These are phyloP conservation scores for Seira ritae DNA, from an alignment of 2,888 invertebrate species.

Conservation along the genomic window DNA sequence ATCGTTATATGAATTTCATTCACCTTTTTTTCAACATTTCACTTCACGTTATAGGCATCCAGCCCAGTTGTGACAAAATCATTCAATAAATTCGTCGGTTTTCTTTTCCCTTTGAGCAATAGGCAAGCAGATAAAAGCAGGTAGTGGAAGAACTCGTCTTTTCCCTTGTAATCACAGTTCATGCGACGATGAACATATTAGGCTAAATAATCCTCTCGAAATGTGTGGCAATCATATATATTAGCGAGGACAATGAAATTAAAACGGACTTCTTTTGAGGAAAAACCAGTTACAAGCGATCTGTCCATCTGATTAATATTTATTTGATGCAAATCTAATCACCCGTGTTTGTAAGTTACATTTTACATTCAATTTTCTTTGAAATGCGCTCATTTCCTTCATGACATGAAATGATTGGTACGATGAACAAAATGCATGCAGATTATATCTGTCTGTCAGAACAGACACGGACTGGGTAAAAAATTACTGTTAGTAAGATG, in stretches of 20 bases:
- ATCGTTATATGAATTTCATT: not conserved
- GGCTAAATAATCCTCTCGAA: not conserved
- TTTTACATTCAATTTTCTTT: too few relatives aligned
- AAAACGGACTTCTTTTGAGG: not conserved
- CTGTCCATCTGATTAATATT: not conserved
- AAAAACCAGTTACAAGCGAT: conserved; percentile 1
- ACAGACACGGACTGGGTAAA: too few relatives aligned
- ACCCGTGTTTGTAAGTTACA: too few relatives aligned
- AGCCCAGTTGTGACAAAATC: conserved; percentile 2
- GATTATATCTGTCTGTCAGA: too few relatives aligned
- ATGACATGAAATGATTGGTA: too few relatives aligned
- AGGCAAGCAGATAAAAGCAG: not conserved
- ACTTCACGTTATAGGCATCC: not conserved
- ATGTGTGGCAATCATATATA: too few relatives aligned
- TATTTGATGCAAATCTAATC: too few relatives aligned
- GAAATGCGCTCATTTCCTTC: too few relatives aligned
- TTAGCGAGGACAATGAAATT: not conserved
- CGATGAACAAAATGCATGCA: too few relatives aligned
- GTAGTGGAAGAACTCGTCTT: not conserved
- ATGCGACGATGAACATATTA: not conserved
- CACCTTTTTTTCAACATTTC: not conserved
- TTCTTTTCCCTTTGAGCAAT: not conserved
- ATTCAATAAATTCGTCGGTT: not conserved
- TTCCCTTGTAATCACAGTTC: not conserved
- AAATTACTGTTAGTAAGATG: too few relatives aligned